Conservation (phyloP, 2,888 invertebrate species). For the Sturmia bella region DNA sequence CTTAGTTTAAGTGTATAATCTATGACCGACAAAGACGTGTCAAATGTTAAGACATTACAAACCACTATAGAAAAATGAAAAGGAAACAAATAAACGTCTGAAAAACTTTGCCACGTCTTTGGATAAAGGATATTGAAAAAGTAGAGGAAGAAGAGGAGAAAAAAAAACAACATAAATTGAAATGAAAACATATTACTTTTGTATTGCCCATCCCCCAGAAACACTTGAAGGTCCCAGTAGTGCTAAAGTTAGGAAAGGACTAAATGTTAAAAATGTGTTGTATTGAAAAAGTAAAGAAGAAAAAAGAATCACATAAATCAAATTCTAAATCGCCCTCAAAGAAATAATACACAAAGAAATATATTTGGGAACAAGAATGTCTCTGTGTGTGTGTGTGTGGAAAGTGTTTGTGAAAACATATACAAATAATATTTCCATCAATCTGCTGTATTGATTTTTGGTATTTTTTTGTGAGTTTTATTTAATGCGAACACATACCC, state of each 20-base stretch:
- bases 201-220: slow-evolving; percentile 8
- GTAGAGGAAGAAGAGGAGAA: background rate
- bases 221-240: slow-evolving; percentile 23
- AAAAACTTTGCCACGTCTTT: slow-evolving; percentile 11
- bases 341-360: slow-evolving; percentile 8
- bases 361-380: background rate
- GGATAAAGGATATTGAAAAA: slow-evolving; percentile 50
- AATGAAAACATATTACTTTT: slow-evolving; percentile 65
- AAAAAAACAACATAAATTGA: slow-evolving; percentile 33
- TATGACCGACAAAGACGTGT: slow-evolving; percentile 78
- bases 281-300: slow-evolving; percentile 45
- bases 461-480: background rate
- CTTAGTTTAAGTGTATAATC: slow-evolving; percentile 71
- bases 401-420: background rate
- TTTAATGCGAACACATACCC: background rate
- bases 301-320: slow-evolving; percentile 50
- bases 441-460: slow-evolving; percentile 59
- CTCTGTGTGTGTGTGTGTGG: background rate
- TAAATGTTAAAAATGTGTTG: slow-evolving; percentile 58
- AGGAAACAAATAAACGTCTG: slow-evolving; percentile 35
- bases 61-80: slow-evolving; percentile 66
- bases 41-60: slow-evolving; percentile 81
- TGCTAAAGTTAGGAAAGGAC: slow-evolving; percentile 47
- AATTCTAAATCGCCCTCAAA: slow-evolving; percentile 48
- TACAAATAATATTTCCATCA: slow-evolving; percentile 50